phyloP scores from a whole-genome alignment of 1,140 invertebrate genomes.

The Drosophila dunni region DNA sequence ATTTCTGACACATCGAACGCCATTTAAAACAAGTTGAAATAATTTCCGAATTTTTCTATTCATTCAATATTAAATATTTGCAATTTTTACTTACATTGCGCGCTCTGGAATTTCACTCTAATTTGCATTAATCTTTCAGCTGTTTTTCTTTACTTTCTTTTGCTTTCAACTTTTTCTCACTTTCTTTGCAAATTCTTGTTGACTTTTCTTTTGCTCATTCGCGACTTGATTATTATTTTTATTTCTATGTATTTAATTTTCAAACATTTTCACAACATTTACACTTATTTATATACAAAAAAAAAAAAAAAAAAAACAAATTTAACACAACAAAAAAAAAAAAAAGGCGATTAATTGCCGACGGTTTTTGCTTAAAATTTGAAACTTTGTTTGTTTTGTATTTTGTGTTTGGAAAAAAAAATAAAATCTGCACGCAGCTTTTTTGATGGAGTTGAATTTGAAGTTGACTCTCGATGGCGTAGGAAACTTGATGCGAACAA shows the following conservation, averaged over 20 bases:
- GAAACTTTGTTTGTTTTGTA: slow-evolving; percentile 7
- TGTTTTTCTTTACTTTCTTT: neutral
- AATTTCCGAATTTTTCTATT: neutral
- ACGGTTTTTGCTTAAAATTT: slow-evolving; percentile 43
- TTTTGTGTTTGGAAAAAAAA: neutral
- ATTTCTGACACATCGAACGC: neutral
- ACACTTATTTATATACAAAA: slow-evolving; percentile 15
- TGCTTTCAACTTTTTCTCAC: neutral
- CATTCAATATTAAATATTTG: neutral
- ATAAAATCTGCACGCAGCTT: slow-evolving; percentile 38
- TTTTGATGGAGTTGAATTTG: slow-evolving; percentile 32
- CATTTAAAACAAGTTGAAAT: neutral
- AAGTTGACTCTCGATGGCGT: slow-evolving; percentile 15
- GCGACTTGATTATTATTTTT: slow-evolving; percentile 9
- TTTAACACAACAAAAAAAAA: slow-evolving; percentile 24
- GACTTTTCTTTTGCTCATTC: neutral
- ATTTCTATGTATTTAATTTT: slow-evolving; percentile 3
- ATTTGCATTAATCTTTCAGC: slow-evolving; percentile 10
- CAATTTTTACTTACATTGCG: slow-evolving; percentile 43
- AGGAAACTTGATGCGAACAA: slow-evolving; percentile 1
- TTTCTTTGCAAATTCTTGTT: slow-evolving; percentile 18
- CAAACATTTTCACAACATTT: slow-evolving; percentile 14
- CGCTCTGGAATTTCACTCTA: slow-evolving; percentile 37
- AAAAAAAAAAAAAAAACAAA: slow-evolving; percentile 50
- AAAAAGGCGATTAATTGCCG: slow-evolving; percentile 49